Evolutionary conservation across 2,113 vertebrate genomes (phyloP), one percentile per base, ranked within the genome.

Genomic region (Oxygymnocypris stewartii): DNA sequence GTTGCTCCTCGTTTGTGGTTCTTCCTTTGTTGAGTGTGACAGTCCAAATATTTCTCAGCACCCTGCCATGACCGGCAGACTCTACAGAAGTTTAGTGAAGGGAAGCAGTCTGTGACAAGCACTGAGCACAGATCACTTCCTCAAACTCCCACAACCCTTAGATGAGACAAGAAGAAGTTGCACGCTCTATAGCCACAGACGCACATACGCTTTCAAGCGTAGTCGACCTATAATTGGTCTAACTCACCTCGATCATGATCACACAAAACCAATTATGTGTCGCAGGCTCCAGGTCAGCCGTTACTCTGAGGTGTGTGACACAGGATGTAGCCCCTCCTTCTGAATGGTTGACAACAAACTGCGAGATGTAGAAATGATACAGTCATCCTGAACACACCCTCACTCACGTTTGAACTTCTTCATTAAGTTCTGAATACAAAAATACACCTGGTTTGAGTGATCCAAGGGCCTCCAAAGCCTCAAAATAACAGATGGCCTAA

Each of bases 91-190:
- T 89, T 87, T 61, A 85, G 44, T 44, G 59, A 87, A 65, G 85
- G 63, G 67, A 74, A 76, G 75, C 82, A 82, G 87, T 84, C 87
- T 88, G 28, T 77, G 14, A 90, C 87, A 82, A 88, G 87, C 87
- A 88, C 61, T n/a, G 67, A 87, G 88, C 89, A 73, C 88, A 85
- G 61, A 78, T 67, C 86, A 94, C 93, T 95, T 95, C 94, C 94
- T 94, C 88, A 92, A 90, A 73, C 90, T 89, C 87, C 88, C 88
- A 89, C 91, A 80, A 86, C 85, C 47, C 20, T 6, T 85, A 87
- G 85, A 76, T 88, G 88, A 94, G 93, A 94, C 89, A 88, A 93
- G 92, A 77, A 77, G n/a, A 93, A 93, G 74, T 42, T n/a, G 88
- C 74, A 84, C 31, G 28, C 9, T 57, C 11, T 77, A 12, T 71